A percentile compares a stretch with the other conserved stretches of the same genome.
phyloP scores from a whole-genome alignment of 2,888 invertebrate genomes.

The Lottia scabra region DNA sequence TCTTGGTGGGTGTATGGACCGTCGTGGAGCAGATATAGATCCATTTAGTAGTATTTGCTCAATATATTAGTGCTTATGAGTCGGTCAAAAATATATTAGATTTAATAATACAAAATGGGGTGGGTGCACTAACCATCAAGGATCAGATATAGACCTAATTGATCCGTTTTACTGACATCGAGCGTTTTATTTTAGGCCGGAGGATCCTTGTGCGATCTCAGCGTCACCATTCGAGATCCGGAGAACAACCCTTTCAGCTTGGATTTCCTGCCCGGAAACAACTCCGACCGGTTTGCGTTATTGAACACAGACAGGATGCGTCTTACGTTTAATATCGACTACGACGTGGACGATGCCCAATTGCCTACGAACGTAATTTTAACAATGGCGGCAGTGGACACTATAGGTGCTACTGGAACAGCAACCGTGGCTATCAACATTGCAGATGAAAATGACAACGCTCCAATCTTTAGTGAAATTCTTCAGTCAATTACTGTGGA shows the following conservation, averaged over 20 bases:
- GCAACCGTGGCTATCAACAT: slow-evolving; percentile 29
- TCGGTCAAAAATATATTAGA: no score
- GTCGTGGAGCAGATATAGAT: no score
- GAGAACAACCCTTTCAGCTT: slow-evolving; percentile 25
- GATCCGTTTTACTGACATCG: background rate
- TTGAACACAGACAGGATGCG: background rate
- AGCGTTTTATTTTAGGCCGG: slow-evolving; percentile 20
- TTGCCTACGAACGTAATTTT: slow-evolving; percentile 25
- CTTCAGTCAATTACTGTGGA: slow-evolving; percentile 16
- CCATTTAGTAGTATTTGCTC: no score
- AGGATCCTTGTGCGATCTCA: slow-evolving; percentile 28
- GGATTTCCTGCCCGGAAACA: slow-evolving; percentile 26
- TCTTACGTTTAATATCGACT: slow-evolving; percentile 34
- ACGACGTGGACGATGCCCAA: slow-evolving; percentile 31
- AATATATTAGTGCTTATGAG: no score
- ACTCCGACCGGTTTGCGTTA: slow-evolving; percentile 32
- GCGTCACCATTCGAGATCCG: slow-evolving; percentile 29
- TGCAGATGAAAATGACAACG: slow-evolving; percentile 33
- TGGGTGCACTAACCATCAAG: no score
- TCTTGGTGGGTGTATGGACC: no score
- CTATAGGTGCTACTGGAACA: slow-evolving; percentile 16
- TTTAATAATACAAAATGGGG: no score
- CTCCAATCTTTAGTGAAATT: slow-evolving; percentile 11
- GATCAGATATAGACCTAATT: no score
- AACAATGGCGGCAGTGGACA: slow-evolving; percentile 29